Percentiles rank a stretch among this genome's conserved stretches.
Evolutionary conservation across 2,888 invertebrate genomes (phyloP).

Genomic region (Caenorhabditis angaria): DNA sequence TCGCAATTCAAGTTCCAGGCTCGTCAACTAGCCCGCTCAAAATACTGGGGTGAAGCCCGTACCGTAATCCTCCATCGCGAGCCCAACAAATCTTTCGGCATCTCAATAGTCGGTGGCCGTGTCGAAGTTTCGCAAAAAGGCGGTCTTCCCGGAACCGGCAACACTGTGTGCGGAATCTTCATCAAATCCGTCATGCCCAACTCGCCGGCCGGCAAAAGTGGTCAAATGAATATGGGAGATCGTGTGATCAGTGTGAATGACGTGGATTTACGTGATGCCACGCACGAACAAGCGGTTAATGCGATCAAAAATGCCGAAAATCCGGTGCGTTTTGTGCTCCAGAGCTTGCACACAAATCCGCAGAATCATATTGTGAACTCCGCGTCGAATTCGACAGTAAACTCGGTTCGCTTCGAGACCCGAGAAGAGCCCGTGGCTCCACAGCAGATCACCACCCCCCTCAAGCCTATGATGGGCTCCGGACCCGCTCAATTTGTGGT

Average conservation of each 20-base stretch:
- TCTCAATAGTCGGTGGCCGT: conserved; percentile 95
- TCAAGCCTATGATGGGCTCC: conserved; percentile 34
- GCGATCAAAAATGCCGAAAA: conserved; percentile 89
- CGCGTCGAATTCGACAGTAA: conserved; percentile 56
- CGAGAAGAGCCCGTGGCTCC: conserved; percentile 17
- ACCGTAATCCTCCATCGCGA: conserved; percentile 81
- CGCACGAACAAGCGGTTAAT: conserved; percentile 92
- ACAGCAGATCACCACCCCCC: conserved; percentile 21
- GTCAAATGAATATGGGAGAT: conserved; percentile 76
- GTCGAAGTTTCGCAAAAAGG: conserved; percentile 76
- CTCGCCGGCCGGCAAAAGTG: conserved; percentile 90
- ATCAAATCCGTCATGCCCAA: conserved; percentile 93
- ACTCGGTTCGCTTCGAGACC: conserved; percentile 52
- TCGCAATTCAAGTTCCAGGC: conserved; percentile 19
- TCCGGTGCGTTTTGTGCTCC: conserved; percentile 88
- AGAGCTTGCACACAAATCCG: conserved; percentile 77
- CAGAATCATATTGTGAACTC: conserved; percentile 54
- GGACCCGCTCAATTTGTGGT: neutral
- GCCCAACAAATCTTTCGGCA: conserved; percentile 84
- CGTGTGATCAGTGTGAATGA: conserved; percentile 81
- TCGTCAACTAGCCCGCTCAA: conserved; percentile 48
- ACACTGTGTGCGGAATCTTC: conserved; percentile 89
- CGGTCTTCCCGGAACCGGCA: conserved; percentile 77
- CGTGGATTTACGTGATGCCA: conserved; percentile 86
- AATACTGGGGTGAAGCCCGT: conserved; percentile 84